Evolutionary conservation across 2,113 vertebrate species (phyloP).

Genomic region (Hydrolagus affinis): DNA sequence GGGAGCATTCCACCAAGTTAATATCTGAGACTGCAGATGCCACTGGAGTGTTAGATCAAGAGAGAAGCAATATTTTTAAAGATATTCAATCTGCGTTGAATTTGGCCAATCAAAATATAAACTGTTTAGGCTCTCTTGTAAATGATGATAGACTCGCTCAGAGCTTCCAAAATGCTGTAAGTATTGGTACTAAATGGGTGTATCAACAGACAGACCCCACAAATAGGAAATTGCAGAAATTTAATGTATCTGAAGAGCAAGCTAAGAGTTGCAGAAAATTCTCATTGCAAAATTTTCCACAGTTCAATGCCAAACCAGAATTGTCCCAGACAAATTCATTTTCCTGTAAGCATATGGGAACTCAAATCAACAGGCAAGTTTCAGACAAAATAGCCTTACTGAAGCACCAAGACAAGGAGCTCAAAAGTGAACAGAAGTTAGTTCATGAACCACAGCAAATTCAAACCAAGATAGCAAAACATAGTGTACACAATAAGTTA

Average conservation of each 20-base stretch:
- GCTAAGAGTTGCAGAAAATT: background rate
- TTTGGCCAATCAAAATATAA: background rate
- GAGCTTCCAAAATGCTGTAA: background rate
- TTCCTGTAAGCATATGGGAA: background rate
- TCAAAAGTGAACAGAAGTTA: background rate
- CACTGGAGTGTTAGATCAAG: background rate
- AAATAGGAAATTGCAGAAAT: background rate
- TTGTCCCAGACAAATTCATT: background rate
- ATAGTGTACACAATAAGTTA: background rate
- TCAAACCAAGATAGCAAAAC: background rate
- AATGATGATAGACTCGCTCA: background rate
- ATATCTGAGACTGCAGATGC: background rate
- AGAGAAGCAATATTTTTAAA: slow-evolving; percentile 7
- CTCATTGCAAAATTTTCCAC: background rate
- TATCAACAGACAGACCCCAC: background rate
- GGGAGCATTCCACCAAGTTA: background rate
- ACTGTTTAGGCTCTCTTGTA: background rate
- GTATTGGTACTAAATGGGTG: background rate
- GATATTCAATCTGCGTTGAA: background rate
- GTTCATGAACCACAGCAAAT: background rate
- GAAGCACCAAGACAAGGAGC: background rate
- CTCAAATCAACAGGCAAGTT: background rate
- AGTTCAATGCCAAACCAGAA: background rate
- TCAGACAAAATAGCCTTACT: background rate
- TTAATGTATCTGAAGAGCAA: background rate